Evolutionary conservation across 2,888 invertebrate genomes (phyloP).

Genomic region (Philonicus albiceps): DNA sequence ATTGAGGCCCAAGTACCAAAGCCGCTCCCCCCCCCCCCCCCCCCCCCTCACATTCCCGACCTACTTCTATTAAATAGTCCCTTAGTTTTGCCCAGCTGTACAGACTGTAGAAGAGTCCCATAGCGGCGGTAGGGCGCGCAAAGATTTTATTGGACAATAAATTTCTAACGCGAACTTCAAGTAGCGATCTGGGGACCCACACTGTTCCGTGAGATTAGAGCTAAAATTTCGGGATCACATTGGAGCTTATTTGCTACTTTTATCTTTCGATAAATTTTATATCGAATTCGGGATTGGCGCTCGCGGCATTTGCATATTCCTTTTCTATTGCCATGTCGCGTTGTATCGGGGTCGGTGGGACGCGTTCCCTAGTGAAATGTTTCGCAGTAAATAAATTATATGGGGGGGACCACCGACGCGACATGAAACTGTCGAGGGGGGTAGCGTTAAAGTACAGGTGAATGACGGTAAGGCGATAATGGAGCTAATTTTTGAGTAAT

Average conservation of each 20-base stretch:
- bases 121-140: background rate
- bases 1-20: background rate
- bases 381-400: background rate
- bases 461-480: background rate
- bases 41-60: background rate
- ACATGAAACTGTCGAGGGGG: background rate
- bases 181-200: slow-evolving; percentile 31
- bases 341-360: background rate
- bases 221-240: slow-evolving; percentile 29
- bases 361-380: background rate
- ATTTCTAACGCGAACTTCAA: slow-evolving; percentile 42
- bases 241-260: slow-evolving; percentile 35
- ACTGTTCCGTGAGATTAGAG: slow-evolving; percentile 29
- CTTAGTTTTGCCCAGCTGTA: background rate
- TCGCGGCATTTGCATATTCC: background rate
- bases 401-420: background rate
- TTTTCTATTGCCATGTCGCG: background rate
- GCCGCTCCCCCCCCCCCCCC: background rate
- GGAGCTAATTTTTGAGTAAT: background rate
- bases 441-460: background rate
- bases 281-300: background rate
- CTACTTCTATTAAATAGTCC: background rate
- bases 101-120: background rate
- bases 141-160: slow-evolving; percentile 46
- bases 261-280: slow-evolving; percentile 40